Evolutionary conservation across 2,888 invertebrate species (phyloP).

Genomic region (Spilarctia lutea): DNA sequence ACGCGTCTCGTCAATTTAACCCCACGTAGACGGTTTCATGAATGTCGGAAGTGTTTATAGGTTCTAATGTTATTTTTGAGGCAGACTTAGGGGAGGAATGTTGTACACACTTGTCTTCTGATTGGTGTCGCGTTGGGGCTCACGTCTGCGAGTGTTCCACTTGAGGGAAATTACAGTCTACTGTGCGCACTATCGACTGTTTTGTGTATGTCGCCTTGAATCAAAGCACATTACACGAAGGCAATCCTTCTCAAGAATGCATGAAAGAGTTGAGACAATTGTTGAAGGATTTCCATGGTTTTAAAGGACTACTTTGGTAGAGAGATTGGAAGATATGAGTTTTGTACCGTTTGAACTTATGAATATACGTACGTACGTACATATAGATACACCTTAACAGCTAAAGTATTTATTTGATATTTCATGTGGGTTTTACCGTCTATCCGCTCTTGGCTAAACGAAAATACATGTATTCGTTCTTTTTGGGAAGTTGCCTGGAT

Average conservation of each 20-base stretch:
- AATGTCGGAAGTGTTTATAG: conserved; percentile 41
- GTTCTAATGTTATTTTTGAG: conserved; percentile 65
- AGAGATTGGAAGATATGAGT: not conserved
- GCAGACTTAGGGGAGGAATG: conserved; percentile 58
- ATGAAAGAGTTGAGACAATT: conserved; percentile 46
- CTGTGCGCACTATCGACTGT: conserved; percentile 69
- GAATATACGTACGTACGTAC: not conserved
- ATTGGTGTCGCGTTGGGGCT: conserved; percentile 66
- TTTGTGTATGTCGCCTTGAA: conserved; percentile 65
- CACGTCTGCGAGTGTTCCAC: conserved; percentile 66
- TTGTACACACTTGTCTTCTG: conserved; percentile 63
- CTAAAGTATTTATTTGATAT: not conserved
- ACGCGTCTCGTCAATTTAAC: conserved; percentile 17
- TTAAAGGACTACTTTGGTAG: conserved; percentile 47
- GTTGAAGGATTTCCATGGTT: conserved; percentile 55
- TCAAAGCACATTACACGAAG: conserved; percentile 60
- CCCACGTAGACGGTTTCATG: conserved; percentile 22
- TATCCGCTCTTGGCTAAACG: not conserved
- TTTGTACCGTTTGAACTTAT: not conserved
- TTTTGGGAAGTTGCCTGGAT: not conserved
- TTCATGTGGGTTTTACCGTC: not conserved
- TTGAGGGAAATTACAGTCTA: conserved; percentile 79
- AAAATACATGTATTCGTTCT: not conserved
- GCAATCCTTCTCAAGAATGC: conserved; percentile 59
- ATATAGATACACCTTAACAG: not conserved